Conservation (phyloP, 2,113 vertebrate species). For the Desmodus rotundus region DNA sequence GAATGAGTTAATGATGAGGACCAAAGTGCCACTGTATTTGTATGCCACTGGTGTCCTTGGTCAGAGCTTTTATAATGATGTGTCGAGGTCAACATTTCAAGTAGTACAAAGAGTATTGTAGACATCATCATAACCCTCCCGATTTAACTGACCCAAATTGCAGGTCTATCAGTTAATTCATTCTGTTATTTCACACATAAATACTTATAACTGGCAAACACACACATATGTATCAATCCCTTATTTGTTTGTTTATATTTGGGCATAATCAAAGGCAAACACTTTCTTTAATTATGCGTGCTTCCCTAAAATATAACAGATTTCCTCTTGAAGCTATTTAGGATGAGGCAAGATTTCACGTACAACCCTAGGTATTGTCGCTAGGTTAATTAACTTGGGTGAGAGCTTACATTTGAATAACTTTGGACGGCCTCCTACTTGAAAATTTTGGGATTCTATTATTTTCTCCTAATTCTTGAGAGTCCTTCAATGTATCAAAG, state of each 20-base stretch:
- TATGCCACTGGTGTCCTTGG: neutral
- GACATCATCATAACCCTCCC: neutral
- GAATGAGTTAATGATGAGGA: too few species aligned
- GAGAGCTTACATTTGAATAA: neutral
- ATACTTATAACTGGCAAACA: neutral
- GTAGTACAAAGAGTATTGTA: neutral
- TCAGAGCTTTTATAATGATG: neutral
- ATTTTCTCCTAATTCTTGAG: neutral
- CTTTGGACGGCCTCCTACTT: neutral
- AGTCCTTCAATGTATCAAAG: neutral
- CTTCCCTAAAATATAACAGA: neutral
- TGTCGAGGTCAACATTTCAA: neutral
- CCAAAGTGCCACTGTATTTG: neutral
- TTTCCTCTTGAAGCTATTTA: neutral
- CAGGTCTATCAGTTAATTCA: neutral
- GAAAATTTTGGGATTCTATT: neutral
- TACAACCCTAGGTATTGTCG: neutral
- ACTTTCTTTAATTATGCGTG: neutral
- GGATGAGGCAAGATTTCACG: neutral
- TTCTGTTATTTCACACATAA: neutral
- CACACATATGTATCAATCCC: neutral
- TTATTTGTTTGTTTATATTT: neutral
- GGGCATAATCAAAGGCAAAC: neutral
- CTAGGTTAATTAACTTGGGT: neutral
- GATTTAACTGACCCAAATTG: neutral